These are phyloP conservation scores for Drosophila pseudoananassae DNA, from an alignment of 1,140 invertebrate genomes.

Conservation along the genomic window DNA sequence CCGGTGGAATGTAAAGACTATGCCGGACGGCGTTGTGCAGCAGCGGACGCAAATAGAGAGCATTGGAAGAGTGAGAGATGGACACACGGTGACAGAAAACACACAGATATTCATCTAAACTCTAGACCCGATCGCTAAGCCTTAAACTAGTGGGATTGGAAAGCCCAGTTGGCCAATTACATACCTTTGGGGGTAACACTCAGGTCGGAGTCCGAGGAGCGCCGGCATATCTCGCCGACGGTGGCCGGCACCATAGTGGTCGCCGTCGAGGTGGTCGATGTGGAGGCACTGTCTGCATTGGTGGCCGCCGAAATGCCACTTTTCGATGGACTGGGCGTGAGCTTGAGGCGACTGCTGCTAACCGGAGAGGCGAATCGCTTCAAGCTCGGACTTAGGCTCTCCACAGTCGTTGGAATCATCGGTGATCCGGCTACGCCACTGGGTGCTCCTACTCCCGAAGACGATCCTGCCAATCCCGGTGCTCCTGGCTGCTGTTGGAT, in stretches of 20 bases:
- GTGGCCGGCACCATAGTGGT: slow-evolving; percentile 74
- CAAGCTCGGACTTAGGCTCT: slow-evolving; percentile 43
- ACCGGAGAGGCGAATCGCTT: slow-evolving; percentile 68
- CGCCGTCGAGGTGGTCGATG: slow-evolving; percentile 67
- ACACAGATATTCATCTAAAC: slow-evolving; percentile 18
- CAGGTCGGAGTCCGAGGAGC: slow-evolving; percentile 96
- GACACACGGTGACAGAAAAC: slow-evolving; percentile 32
- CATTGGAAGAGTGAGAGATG: slow-evolving; percentile 52
- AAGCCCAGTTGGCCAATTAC: slow-evolving; percentile 29
- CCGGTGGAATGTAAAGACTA: slow-evolving; percentile 62
- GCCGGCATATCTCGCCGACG: slow-evolving; percentile 87
- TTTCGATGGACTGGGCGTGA: slow-evolving; percentile 79
- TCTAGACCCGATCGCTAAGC: slow-evolving; percentile 25
- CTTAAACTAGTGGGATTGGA: slow-evolving; percentile 9
- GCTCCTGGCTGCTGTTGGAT: slow-evolving; percentile 48
- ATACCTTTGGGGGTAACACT: slow-evolving; percentile 96
- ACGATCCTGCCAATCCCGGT: slow-evolving; percentile 3
- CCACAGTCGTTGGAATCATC: slow-evolving; percentile 53
- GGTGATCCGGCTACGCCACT: slow-evolving; percentile 13
- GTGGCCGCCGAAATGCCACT: slow-evolving; percentile 65
- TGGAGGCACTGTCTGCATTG: slow-evolving; percentile 72
- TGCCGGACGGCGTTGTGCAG: slow-evolving; percentile 57
- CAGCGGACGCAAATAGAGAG: slow-evolving; percentile 73
- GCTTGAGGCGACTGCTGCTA: slow-evolving; percentile 56
- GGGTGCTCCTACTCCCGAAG: slow-evolving; percentile 3